Conservation (phyloP, 2,888 invertebrate species). For the Microplitis manilae region DNA sequence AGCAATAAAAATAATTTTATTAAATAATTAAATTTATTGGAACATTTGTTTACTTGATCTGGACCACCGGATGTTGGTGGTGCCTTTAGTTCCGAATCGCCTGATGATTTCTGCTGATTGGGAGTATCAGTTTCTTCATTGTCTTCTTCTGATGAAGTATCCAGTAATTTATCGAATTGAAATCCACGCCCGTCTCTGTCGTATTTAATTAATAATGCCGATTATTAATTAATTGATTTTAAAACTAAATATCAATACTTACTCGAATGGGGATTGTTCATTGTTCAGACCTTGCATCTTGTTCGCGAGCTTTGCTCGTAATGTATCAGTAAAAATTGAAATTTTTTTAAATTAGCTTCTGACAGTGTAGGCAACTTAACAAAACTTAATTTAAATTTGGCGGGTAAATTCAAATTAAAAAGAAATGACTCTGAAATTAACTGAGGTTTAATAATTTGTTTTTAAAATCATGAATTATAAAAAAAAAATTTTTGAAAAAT, state of each 20-base stretch:
- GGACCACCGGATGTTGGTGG: too few species aligned
- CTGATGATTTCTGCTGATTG: too few species aligned
- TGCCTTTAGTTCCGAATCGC: too few species aligned
- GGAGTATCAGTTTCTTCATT: neutral
- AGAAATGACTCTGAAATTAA: too few species aligned
- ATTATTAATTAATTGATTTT: neutral
- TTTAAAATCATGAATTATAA: too few species aligned
- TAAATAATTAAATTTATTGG: too few species aligned
- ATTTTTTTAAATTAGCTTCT: neutral
- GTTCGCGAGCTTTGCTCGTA: neutral
- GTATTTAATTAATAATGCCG: conserved; percentile 16
- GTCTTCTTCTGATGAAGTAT: conserved; percentile 50
- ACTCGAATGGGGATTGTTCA: neutral
- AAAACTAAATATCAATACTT: neutral
- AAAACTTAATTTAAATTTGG: too few species aligned
- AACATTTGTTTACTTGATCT: too few species aligned
- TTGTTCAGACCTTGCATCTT: neutral
- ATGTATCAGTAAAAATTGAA: neutral
- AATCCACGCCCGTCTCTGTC: conserved; percentile 31
- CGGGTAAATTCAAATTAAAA: too few species aligned
- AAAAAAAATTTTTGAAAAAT: too few species aligned
- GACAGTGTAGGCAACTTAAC: too few species aligned
- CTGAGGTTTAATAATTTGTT: too few species aligned
- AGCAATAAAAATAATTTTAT: neutral
- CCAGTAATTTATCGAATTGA: conserved; percentile 55